Conservation (phyloP, 2,888 invertebrate genomes). For the Bedellia somnulentella region DNA sequence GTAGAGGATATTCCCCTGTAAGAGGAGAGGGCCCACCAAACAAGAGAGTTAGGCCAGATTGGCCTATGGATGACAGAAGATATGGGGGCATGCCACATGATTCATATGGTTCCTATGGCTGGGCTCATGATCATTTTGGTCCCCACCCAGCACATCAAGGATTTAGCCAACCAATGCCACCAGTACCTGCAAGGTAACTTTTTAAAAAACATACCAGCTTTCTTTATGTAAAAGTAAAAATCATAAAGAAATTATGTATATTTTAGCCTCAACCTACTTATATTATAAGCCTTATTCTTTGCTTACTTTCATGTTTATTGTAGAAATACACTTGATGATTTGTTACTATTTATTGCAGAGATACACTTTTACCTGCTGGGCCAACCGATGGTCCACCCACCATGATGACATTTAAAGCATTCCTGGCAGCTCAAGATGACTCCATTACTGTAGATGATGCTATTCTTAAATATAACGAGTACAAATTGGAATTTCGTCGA, state of each 20-base stretch:
- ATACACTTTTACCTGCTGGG: slow-evolving; percentile 49
- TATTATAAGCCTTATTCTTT: slow-evolving; percentile 1
- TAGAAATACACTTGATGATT: too few species aligned
- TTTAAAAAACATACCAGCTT: background rate
- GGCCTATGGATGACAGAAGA: slow-evolving; percentile 61
- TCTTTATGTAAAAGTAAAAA: background rate
- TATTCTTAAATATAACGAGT: slow-evolving; percentile 95
- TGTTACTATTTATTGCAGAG: slow-evolving; percentile 28
- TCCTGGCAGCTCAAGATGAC: slow-evolving; percentile 95
- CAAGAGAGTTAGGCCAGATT: slow-evolving; percentile 75
- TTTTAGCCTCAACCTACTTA: slow-evolving; percentile 4
- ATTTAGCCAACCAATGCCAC: slow-evolving; percentile 61
- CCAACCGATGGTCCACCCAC: slow-evolving; percentile 79
- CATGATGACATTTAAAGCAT: slow-evolving; percentile 97
- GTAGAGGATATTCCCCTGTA: slow-evolving; percentile 74
- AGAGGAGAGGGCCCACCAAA: slow-evolving; percentile 76
- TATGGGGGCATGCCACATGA: slow-evolving; percentile 56
- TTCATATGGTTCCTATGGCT: slow-evolving; percentile 56
- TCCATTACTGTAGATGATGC: slow-evolving; percentile 97
- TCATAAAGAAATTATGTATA: background rate
- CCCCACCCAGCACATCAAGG: slow-evolving; percentile 65
- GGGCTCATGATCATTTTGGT: slow-evolving; percentile 55
- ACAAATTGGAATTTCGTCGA: slow-evolving; percentile 94
- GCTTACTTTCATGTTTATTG: background rate
- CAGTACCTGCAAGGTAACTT: slow-evolving; percentile 43